Evolutionary conservation across 2,888 invertebrate species (phyloP).

Genomic region (Caenorhabditis doughertyi): DNA sequence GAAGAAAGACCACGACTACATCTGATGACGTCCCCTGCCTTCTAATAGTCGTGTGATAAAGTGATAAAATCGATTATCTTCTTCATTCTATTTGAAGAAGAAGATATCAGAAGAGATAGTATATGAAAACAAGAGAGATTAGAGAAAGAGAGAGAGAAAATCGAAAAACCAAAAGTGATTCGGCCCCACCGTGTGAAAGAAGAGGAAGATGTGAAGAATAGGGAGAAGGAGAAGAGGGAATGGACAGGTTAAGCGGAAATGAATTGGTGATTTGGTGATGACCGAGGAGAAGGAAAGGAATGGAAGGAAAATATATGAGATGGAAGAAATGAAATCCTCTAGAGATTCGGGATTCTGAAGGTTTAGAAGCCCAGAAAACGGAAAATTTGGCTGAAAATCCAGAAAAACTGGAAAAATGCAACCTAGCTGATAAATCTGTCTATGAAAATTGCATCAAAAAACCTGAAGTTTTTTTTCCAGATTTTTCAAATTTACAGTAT

Average conservation of each 20-base stretch:
- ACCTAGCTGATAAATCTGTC: too few species aligned
- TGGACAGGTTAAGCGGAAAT: conserved; percentile 52
- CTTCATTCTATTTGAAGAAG: conserved; percentile 5
- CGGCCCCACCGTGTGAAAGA: neutral
- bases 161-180: conserved; percentile 2
- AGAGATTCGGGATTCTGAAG: too few species aligned
- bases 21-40: neutral
- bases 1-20: too few species aligned
- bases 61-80: conserved; percentile 43
- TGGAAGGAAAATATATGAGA: neutral
- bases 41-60: conserved; percentile 25
- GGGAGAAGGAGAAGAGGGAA: neutral
- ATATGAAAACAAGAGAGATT: neutral
- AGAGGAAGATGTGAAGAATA: too few species aligned
- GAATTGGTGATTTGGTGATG: conserved; percentile 32
- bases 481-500: too few species aligned
- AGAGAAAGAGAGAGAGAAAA: conserved; percentile 39
- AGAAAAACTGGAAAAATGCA: too few species aligned
- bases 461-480: too few species aligned
- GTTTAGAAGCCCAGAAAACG: too few species aligned
- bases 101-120: neutral
- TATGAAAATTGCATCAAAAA: too few species aligned
- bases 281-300: neutral
- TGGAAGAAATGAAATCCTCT: neutral
- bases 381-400: too few species aligned